Conservation (phyloP, 2,113 vertebrate species). For the Todiramphus chloris region DNA sequence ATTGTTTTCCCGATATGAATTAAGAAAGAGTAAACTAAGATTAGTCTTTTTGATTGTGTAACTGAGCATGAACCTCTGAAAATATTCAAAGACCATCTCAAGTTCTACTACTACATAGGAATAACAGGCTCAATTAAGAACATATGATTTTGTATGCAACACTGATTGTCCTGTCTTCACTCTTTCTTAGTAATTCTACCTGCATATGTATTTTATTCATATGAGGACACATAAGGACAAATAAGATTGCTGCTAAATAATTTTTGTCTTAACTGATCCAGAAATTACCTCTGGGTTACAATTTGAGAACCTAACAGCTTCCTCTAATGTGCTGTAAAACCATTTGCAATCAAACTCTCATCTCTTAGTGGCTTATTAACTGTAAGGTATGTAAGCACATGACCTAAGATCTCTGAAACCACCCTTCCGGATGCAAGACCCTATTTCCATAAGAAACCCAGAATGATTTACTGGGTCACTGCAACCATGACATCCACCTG, state of each 20-base stretch:
- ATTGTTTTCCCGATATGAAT: background rate
- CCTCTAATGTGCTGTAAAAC: background rate
- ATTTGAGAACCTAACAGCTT: background rate
- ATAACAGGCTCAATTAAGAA: background rate
- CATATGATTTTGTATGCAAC: background rate
- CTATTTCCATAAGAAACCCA: background rate
- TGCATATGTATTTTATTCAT: background rate
- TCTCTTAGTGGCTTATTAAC: background rate
- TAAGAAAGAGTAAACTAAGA: background rate
- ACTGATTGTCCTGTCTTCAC: background rate
- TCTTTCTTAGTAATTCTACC: background rate
- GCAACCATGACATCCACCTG: background rate
- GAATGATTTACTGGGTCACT: background rate
- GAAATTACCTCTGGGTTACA: background rate
- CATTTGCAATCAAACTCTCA: background rate
- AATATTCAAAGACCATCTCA: background rate
- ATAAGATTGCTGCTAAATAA: background rate
- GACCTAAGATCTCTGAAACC: background rate
- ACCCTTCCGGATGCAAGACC: background rate
- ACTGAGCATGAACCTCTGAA: background rate
- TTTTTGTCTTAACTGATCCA: background rate
- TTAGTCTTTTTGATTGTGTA: background rate
- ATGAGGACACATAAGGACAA: fast-evolving
- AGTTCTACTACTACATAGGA: background rate
- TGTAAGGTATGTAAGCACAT: background rate